These are phyloP conservation scores for Caretta caretta DNA, from an alignment of 2,113 vertebrate species.

Conservation along the genomic window DNA sequence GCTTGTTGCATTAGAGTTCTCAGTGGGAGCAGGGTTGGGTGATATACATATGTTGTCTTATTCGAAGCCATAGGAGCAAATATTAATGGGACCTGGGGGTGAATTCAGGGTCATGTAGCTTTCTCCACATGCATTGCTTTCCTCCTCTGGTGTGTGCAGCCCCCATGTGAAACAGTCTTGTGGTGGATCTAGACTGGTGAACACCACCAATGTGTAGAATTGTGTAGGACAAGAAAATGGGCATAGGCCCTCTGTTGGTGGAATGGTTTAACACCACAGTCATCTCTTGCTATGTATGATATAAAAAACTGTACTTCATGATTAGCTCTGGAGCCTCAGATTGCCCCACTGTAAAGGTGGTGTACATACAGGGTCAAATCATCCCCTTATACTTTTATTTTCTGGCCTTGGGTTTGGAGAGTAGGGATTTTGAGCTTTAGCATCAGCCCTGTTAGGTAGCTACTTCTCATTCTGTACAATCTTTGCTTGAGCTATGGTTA, in stretches of 20 bases:
- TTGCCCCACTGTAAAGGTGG: neutral
- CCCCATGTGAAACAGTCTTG: neutral
- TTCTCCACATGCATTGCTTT: rapidly evolving
- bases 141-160: neutral
- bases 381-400: neutral
- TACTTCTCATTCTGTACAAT: neutral
- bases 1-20: neutral
- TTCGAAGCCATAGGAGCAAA: neutral
- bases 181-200: too few relatives aligned
- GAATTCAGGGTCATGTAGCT: neutral
- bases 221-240: neutral
- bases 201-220: too few relatives aligned
- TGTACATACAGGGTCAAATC: neutral
- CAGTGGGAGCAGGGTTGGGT: neutral
- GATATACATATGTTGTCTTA: neutral
- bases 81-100: neutral
- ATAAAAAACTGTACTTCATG: neutral
- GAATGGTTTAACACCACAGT: neutral
- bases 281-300: neutral
- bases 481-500: too few relatives aligned
- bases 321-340: neutral
- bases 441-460: neutral
- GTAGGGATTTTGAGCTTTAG: neutral
- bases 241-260: neutral
- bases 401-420: neutral